phyloP scores from a whole-genome alignment of 2,797 vertebrate genomes.

The Coregonus sp. region DNA sequence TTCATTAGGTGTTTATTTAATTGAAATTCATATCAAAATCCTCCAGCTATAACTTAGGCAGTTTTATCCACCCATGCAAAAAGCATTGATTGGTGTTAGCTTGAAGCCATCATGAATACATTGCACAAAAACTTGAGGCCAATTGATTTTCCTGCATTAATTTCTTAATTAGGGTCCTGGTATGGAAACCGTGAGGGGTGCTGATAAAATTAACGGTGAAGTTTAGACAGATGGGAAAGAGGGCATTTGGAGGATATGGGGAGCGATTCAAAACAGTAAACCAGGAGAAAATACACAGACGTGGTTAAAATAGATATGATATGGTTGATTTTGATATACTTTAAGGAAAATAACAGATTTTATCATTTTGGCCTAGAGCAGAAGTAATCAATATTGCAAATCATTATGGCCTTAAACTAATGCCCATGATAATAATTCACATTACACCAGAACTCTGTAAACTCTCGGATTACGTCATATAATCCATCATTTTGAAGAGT shows the following conservation, averaged over 20 bases:
- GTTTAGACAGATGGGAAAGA: slow-evolving; percentile 12
- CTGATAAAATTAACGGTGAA: slow-evolving; percentile 47
- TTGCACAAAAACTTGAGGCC: slow-evolving; percentile 71
- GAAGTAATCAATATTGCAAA: slow-evolving; percentile 67
- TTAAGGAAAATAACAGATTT: slow-evolving; percentile 40
- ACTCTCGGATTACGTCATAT: background rate
- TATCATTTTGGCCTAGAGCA: slow-evolving; percentile 17
- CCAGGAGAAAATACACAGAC: background rate
- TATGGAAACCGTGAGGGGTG: slow-evolving; percentile 60
- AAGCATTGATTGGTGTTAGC: slow-evolving; percentile 71
- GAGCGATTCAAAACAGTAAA: background rate
- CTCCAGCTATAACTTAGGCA: slow-evolving; percentile 71
- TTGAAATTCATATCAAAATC: slow-evolving; percentile 72
- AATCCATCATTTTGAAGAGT: slow-evolving; percentile 17
- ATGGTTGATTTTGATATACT: slow-evolving; percentile 64
- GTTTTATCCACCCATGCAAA: slow-evolving; percentile 64
- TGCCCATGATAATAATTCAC: slow-evolving; percentile 24
- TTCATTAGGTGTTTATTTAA: slow-evolving; percentile 67
- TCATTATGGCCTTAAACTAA: slow-evolving; percentile 63
- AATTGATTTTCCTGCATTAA: slow-evolving; percentile 80
- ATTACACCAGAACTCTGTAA: slow-evolving; percentile 23
- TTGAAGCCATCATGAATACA: slow-evolving; percentile 70
- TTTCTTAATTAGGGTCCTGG: slow-evolving; percentile 76
- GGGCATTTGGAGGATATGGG: background rate
- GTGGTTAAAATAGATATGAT: slow-evolving; percentile 2